Conservation (phyloP, 2,888 invertebrate genomes). For the Cetonia aurata region DNA sequence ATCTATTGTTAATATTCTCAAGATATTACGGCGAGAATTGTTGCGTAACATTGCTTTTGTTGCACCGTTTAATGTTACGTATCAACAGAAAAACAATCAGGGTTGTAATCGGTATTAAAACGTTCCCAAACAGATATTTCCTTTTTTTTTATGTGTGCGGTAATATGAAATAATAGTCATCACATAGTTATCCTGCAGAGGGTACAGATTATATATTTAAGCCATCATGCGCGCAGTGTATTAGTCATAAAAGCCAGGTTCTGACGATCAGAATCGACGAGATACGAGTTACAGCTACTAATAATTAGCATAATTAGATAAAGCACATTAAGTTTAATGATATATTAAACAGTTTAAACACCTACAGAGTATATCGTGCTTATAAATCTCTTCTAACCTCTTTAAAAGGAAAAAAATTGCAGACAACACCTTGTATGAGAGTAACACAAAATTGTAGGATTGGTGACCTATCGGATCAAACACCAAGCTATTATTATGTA, state of each 20-base stretch:
- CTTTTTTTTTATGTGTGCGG: no score
- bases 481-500: constrained; percentile 38
- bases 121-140: no score
- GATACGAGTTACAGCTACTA: neutral
- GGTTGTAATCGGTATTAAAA: no score
- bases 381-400: constrained; percentile 8
- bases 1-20: constrained; percentile 44
- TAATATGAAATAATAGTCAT: no score
- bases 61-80: neutral
- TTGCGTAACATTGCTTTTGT: constrained; percentile 32
- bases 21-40: constrained; percentile 31
- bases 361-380: constrained; percentile 1
- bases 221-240: no score
- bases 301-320: constrained; percentile 24
- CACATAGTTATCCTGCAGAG: no score
- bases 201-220: no score
- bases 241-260: no score
- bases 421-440: constrained; percentile 33
- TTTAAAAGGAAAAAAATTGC: constrained; percentile 19
- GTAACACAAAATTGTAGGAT: constrained; percentile 7
- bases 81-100: neutral
- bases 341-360: constrained; percentile 32
- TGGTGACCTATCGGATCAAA: constrained; percentile 31
- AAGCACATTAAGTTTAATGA: constrained; percentile 29
- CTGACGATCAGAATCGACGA: neutral